Conservation (phyloP, 2,888 invertebrate species). For the Conops quadrifasciatus region DNA sequence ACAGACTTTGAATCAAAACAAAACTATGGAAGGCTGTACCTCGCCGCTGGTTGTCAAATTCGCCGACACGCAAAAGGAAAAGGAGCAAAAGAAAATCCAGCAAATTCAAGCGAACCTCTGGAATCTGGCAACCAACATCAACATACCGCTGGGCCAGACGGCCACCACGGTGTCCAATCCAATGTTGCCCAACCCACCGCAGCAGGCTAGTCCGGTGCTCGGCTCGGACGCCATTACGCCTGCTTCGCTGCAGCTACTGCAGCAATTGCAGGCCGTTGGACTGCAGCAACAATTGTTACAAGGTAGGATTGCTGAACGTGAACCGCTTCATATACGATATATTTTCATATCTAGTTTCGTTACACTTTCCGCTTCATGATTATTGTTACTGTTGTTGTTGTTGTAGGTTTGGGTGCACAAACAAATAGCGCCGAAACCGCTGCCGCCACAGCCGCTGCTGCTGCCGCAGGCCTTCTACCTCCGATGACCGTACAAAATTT, state of each 20-base stretch:
- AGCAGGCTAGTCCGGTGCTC: conserved; percentile 64
- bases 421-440: conserved; percentile 56
- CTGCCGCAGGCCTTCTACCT: conserved; percentile 69
- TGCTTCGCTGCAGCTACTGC: conserved; percentile 72
- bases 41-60: conserved; percentile 98
- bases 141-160: conserved; percentile 67
- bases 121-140: conserved; percentile 75
- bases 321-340: background rate
- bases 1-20: conserved; percentile 92
- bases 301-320: conserved; percentile 61
- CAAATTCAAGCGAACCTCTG: conserved; percentile 93
- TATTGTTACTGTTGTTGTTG: background rate
- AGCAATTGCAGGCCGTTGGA: conserved; percentile 74
- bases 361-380: conserved; percentile 17
- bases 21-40: conserved; percentile 99
- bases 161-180: conserved; percentile 67
- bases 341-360: background rate
- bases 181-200: conserved; percentile 64
- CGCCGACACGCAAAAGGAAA: conserved; percentile 99
- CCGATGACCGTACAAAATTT: conserved; percentile 92
- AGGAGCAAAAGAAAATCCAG: conserved; percentile 95
- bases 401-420: conserved; percentile 59
- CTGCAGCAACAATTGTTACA: conserved; percentile 72
- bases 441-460: conserved; percentile 58
- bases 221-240: conserved; percentile 69